phyloP scores from a whole-genome alignment of 2,888 invertebrate species.

The Gastrophysa polygoni region DNA sequence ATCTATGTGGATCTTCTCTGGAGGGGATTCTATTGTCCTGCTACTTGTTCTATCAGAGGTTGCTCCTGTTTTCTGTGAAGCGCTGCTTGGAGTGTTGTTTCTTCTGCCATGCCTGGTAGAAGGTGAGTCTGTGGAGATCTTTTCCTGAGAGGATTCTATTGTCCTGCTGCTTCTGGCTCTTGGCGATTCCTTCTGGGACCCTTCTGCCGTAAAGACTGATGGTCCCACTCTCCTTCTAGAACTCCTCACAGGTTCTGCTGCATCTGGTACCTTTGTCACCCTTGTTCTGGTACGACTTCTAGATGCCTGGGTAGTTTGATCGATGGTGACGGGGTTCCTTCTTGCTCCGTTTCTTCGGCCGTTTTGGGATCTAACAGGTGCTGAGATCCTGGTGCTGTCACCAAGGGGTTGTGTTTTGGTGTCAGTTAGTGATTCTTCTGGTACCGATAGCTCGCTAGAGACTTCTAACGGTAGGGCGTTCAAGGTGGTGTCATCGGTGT shows the following conservation, averaged over 20 bases:
- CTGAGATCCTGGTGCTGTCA: neutral
- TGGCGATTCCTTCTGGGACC: slow-evolving; percentile 10
- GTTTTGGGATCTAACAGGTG: neutral
- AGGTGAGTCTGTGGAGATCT: slow-evolving; percentile 30
- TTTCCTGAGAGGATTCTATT: slow-evolving; percentile 31
- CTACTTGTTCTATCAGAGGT: slow-evolving; percentile 9
- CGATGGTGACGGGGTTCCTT: slow-evolving; percentile 11
- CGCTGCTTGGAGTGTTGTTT: slow-evolving; percentile 6
- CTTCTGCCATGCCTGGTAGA: slow-evolving; percentile 1
- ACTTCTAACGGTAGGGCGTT: slow-evolving; percentile 26
- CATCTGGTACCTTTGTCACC: slow-evolving; percentile 18
- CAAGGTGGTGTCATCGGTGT: slow-evolving; percentile 27
- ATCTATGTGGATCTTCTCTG: no score
- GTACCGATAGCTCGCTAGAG: slow-evolving; percentile 27
- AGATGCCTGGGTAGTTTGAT: slow-evolving; percentile 24
- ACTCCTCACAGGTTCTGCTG: slow-evolving; percentile 9
- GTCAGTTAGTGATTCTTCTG: slow-evolving; percentile 5
- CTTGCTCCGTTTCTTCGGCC: neutral
- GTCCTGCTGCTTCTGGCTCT: slow-evolving; percentile 27
- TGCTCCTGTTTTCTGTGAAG: slow-evolving; percentile 1
- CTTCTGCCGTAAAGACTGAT: slow-evolving; percentile 32
- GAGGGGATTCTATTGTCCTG: neutral
- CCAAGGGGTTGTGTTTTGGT: neutral
- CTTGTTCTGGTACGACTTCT: slow-evolving; percentile 37
- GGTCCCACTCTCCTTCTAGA: slow-evolving; percentile 24